Base-by-base conservation (phyloP, 2,888 invertebrate genomes). In the Lamproptera curius region DNA sequence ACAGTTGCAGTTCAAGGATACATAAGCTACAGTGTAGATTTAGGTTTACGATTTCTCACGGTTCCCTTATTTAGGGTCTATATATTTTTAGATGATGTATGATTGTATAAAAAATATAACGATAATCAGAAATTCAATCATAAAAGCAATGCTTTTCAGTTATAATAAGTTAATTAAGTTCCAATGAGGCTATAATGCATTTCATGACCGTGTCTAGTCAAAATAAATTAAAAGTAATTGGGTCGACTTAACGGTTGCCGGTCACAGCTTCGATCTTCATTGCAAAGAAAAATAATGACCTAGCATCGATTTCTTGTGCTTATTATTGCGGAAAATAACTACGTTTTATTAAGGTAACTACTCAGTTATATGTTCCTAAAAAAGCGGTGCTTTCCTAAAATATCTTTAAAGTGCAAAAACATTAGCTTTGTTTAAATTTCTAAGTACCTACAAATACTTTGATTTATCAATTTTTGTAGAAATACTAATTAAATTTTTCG, bases 181-280 rank as follows among this genome's bases (percentile, higher is more conserved):
- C 28, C 11, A 33, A 20, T 39, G n/a, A 46, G 23, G n/a, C 14
- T 17, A 35, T 34, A 34, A 33, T 23, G 14, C 16, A 46, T 47
- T 16, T 36, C 15, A 43, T 17, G 16, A 5, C 16, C 9, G 35
- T 23, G 15, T 20, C 46, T 31, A 16, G 33, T 33, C 33, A 42
- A 33, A 42, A 40, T 46, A 35, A 46, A 41, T 40, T 40, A 35
- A 42, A 47, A 20, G 16, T 23, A 42, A 48, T 39, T 42, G 16
- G 47, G 47, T 48, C 47, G 23, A 33, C 5, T 31, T 48, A 48
- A 48, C 47, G 47, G 47, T 48, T 37, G 16, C 15, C 33, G 33
- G 42, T 48, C 38, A 34, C 38, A 42, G 38, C 42, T 48, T 31
- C 17, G 42, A 42, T 31, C 31, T 31, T 28, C 37, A 28, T 28